Conservation (phyloP, 2,888 invertebrate genomes). For the Tuta absoluta region DNA sequence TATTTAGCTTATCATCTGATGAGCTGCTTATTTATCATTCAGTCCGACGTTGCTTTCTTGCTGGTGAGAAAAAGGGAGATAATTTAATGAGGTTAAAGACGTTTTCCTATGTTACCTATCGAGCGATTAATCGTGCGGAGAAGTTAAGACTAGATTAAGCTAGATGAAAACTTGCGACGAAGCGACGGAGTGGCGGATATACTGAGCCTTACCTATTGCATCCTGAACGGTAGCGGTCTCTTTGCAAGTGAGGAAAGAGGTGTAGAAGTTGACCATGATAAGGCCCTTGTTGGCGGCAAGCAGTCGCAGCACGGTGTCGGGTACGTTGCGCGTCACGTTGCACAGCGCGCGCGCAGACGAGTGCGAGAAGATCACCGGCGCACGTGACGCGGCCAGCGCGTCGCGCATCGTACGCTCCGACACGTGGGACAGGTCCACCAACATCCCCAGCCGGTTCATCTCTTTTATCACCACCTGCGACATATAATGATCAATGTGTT, state of each 20-base stretch:
- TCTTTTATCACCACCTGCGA: constrained; percentile 88
- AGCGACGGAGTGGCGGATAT: too few relatives aligned
- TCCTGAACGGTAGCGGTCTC: constrained; percentile 88
- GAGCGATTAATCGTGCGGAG: too few relatives aligned
- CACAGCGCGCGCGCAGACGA: constrained; percentile 91
- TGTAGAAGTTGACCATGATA: constrained; percentile 94
- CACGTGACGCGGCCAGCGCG: constrained; percentile 87
- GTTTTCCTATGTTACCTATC: too few relatives aligned
- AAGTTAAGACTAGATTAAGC: too few relatives aligned
- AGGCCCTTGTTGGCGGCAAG: constrained; percentile 90
- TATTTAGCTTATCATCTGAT: constrained; percentile 2
- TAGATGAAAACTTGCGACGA: not conserved
- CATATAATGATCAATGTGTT: too few relatives aligned
- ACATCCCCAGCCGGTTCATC: constrained; percentile 94
- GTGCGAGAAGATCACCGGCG: constrained; percentile 93
- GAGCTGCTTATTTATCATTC: not conserved
- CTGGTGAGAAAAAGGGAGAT: not conserved
- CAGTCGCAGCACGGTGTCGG: constrained; percentile 86
- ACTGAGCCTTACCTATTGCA: constrained; percentile 84
- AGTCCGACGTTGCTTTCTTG: not conserved
- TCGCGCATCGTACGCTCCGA: constrained; percentile 91
- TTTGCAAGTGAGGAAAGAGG: constrained; percentile 87
- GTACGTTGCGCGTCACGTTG: constrained; percentile 90
- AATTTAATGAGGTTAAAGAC: not conserved
- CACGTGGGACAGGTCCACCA: constrained; percentile 92